phyloP scores from a whole-genome alignment of 1,140 invertebrate species.

The Melanaphis sacchari region DNA sequence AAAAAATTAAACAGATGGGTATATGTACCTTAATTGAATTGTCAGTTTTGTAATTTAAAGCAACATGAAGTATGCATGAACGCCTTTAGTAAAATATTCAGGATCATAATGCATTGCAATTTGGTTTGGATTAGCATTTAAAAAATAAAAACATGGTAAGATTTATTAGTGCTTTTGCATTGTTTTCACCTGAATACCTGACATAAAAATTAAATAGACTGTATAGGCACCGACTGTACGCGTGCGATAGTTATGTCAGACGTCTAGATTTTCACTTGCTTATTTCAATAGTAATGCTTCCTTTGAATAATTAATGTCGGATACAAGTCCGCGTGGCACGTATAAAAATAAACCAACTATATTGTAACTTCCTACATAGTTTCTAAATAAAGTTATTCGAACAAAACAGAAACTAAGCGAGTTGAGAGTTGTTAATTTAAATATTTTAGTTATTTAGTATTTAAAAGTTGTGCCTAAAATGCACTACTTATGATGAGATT shows the following conservation, averaged over 20 bases:
- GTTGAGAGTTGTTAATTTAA: not conserved
- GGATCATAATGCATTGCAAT: not conserved
- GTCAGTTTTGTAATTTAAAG: constrained; percentile 13
- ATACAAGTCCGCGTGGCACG: not conserved
- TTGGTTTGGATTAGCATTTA: not conserved
- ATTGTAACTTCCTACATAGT: not conserved
- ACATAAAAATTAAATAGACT: not conserved
- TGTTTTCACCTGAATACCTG: not conserved
- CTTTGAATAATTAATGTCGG: not conserved
- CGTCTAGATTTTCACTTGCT: not conserved
- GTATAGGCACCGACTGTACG: not conserved
- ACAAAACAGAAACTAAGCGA: not conserved
- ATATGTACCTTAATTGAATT: not conserved
- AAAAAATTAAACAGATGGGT: constrained; percentile 1
- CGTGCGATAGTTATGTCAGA: not conserved
- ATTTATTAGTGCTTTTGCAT: not conserved
- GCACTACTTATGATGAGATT: not conserved
- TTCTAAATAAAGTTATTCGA: not conserved
- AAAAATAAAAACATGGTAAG: not conserved
- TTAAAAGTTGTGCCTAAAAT: not conserved
- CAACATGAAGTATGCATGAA: not conserved
- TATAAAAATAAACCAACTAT: not conserved
- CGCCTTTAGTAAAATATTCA: constrained; percentile 5
- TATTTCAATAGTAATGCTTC: not conserved
- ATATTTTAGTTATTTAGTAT: not conserved